These are phyloP conservation scores for Corythaixoides concolor DNA, from an alignment of 2,113 vertebrate genomes.

Conservation along the genomic window DNA sequence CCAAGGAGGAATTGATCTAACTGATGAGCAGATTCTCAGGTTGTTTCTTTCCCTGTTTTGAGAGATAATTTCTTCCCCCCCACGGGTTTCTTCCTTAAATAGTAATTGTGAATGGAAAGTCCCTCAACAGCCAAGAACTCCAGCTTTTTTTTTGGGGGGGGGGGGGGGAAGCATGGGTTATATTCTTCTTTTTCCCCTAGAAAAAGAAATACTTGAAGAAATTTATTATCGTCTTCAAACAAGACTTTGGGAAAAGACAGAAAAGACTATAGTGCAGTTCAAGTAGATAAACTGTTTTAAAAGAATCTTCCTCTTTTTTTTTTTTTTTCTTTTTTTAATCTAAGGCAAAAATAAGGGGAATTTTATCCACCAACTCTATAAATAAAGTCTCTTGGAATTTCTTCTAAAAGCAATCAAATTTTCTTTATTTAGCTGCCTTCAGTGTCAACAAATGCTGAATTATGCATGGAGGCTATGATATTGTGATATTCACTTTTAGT, in stretches of 20 bases:
- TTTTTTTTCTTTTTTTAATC: background rate
- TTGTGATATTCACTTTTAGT: slow-evolving; percentile 30
- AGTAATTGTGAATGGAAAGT: background rate
- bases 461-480: slow-evolving; percentile 31
- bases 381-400: background rate
- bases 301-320: background rate
- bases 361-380: background rate
- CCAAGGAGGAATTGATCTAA: background rate
- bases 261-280: background rate
- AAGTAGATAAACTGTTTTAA: background rate
- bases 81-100: no score
- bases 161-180: no score
- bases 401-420: slow-evolving; percentile 2
- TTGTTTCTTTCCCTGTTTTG: background rate
- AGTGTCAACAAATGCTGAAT: slow-evolving; percentile 36
- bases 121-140: background rate
- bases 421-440: slow-evolving; percentile 12
- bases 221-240: background rate
- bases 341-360: background rate
- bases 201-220: background rate
- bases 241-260: background rate
- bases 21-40: background rate
- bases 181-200: background rate
- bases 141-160: no score
- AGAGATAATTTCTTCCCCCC: accelerated